These are phyloP conservation scores for Petrocephalus schoutedeni DNA, from an alignment of 2,797 vertebrate genomes.

Conservation along the genomic window DNA sequence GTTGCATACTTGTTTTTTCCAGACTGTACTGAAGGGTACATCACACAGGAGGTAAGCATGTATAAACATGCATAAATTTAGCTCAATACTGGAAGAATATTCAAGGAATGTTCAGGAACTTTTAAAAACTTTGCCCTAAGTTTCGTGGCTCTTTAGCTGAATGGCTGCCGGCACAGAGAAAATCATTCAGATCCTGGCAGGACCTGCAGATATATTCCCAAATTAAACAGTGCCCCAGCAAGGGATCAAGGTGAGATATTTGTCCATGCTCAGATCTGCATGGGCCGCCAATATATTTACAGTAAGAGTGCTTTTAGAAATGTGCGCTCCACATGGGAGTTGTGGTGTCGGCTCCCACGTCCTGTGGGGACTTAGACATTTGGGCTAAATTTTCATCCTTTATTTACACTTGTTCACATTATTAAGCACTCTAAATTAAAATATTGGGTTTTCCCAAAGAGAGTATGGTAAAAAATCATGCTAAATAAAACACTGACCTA, in stretches of 20 bases:
- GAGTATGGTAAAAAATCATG: background rate
- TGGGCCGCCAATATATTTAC: background rate
- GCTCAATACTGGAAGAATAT: background rate
- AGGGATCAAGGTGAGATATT: background rate
- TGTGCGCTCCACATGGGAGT: background rate
- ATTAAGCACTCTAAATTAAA: slow-evolving; percentile 5
- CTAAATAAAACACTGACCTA: background rate
- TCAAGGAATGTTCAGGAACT: background rate
- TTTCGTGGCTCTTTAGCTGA: background rate
- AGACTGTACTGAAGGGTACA: background rate
- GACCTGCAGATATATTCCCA: background rate
- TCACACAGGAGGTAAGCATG: background rate
- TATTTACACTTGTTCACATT: slow-evolving; percentile 12
- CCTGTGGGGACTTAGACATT: background rate
- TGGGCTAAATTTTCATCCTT: background rate
- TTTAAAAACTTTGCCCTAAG: background rate
- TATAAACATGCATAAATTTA: background rate
- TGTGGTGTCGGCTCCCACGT: background rate
- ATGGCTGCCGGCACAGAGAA: background rate
- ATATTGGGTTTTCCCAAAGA: background rate
- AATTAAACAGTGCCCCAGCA: background rate
- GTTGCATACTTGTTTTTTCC: background rate
- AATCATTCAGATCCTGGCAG: background rate
- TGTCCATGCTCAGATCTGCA: background rate
- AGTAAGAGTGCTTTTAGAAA: background rate